Evolutionary conservation across 2,888 invertebrate genomes (phyloP), one percentile per base, ranked within the genome.

Genomic region (Allygus modestus): DNA sequence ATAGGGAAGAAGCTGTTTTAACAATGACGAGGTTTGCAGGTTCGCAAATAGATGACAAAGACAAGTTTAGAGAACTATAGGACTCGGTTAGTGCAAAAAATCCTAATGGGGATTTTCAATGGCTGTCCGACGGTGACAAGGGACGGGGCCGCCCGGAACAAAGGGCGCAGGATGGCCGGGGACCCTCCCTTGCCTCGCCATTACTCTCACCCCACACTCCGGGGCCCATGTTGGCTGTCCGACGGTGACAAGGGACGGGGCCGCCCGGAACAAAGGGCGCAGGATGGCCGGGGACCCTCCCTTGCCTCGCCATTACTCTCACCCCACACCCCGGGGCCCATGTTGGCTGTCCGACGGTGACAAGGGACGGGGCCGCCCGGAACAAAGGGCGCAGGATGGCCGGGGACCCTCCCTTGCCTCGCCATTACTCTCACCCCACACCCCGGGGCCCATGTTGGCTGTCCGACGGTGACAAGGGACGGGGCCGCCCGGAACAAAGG

Each of bases 341-440:
- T 51, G 51, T 51, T 51, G 51, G 41, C 41, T 51, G 51, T n/a
- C n/a, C n/a, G n/a, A 23, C 54, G 20, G 46, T 20, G 54, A 54
- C 54, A 20, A 4, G 54, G 20, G 4, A 54, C 54, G 2, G 12
- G 46, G 37, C 46, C n/a, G 54, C 11, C 1, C 20, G 7, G 23
- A 4, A 54, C 54, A 54, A 54, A 54, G 54, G 54, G 23, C 23
- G 54, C 54, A 5, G 54, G 54, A 17, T 51, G 54, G 20, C 54
- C 20, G 54, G 20, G 7, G n/a, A n/a, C n/a, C n/a, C n/a, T n/a
- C n/a, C n/a, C n/a, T n/a, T n/a, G n/a, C 23, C 54, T 54, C 54
- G 51, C 51, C 51, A 51, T 51, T 51, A 17, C n/a, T n/a, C n/a
- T n/a, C n/a, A 2, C 12, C 46, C 1, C 2, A 1, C 1, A 2